Base-by-base conservation (phyloP, 2,797 vertebrate genomes). In the Diglossa cyanea region DNA sequence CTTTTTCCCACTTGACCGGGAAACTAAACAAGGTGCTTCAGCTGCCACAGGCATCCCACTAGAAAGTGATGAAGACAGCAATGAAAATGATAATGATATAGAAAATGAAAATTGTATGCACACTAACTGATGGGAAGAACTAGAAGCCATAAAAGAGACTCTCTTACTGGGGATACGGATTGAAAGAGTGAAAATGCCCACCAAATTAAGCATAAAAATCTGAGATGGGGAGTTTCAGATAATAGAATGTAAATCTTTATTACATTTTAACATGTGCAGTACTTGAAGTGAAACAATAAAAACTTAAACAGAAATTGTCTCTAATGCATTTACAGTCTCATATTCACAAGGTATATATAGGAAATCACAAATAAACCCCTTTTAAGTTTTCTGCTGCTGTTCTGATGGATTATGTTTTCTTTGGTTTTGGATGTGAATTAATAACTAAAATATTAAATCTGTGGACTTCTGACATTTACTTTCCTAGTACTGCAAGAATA, bases 81-180 rank as follows among this genome's bases (percentile, higher is more conserved):
- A 99, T 85, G 99, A 99, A 94, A 99, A 99, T 79, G 98, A 98
- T 96, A 98, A 99, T 65, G 98, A 97, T 70, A 95, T 98, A 96
- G 98, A 98, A 97, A 98, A 98, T 50, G 99, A 99, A 94, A 98
- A 99, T 93, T 97, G 98, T 97, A 99, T 99, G 99, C 99, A 98
- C 98, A 98, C 98, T 98, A 99, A 99, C 98, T 99, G 98, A 99
- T 47, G 88, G 94, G 92, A 96, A 97, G 97, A 96, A 98, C 98
- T 97, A 98, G 98, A 98, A 99, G 98, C 99, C 99, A 99, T 99
- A 99, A 97, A 97, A 97, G 97, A 98, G 97, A 98, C 98, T 97
- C 94, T 97, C 95, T 94, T 93, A 62, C 95, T 82, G 97, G 96
- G 98, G 97, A 97, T 97, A 79, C 92, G 85, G 86, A 72, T 96